phyloP scores from a whole-genome alignment of 2,113 vertebrate genomes.

The Stomatorhinus ivindoensis region DNA sequence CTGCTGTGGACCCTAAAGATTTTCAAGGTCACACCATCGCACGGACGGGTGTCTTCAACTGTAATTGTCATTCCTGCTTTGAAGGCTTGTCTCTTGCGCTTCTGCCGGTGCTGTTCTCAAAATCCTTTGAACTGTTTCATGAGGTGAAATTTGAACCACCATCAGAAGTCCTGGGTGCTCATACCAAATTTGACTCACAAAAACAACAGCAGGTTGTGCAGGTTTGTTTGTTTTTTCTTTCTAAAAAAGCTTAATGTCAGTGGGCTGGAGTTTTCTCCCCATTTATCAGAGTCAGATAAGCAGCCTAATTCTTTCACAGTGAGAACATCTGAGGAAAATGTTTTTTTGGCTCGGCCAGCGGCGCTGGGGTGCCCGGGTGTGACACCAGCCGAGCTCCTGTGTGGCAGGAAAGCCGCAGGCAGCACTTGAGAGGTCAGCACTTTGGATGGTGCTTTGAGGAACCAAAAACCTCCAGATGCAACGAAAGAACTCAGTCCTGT shows the following conservation, averaged over 20 bases:
- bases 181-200: neutral
- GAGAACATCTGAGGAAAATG: constrained; percentile 8
- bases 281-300: neutral
- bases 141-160: neutral
- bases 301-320: constrained; percentile 14
- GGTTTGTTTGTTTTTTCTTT: neutral
- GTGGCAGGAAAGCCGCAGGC: neutral
- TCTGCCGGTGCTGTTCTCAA: neutral
- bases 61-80: neutral
- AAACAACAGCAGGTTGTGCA: constrained; percentile 12
- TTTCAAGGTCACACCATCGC: neutral
- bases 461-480: neutral
- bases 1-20: neutral
- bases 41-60: neutral
- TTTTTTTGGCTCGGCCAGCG: constrained; percentile 5
- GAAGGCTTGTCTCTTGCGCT: neutral
- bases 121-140: neutral
- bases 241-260: neutral
- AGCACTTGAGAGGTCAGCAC: neutral
- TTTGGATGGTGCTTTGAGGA: neutral
- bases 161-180: neutral
- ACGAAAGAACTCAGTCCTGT: neutral
- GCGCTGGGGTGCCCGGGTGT: neutral
- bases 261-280: neutral
- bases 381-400: neutral